Conservation (phyloP, 2,797 vertebrate species). For the Melanotaenia nigrans region DNA sequence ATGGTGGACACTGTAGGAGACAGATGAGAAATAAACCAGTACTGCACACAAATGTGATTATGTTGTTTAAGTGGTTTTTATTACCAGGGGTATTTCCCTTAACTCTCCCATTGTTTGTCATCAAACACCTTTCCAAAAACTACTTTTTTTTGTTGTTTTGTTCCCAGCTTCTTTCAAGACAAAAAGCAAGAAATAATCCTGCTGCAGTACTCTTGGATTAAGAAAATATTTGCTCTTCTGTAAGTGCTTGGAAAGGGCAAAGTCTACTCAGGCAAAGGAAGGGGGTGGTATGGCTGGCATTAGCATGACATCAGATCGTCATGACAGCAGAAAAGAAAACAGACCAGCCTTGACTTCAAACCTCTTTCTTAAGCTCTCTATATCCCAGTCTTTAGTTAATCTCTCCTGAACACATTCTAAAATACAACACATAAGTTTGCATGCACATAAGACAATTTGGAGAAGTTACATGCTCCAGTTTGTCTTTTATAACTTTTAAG, state of each 20-base stretch:
- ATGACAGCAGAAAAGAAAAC: constrained; percentile 51
- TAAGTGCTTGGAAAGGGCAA: constrained; percentile 28
- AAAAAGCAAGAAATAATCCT: constrained; percentile 28
- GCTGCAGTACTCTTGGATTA: constrained; percentile 27
- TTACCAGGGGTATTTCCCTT: constrained; percentile 21
- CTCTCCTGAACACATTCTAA: background rate
- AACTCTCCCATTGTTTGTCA: background rate
- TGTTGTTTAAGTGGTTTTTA: constrained; percentile 5
- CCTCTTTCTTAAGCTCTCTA: constrained; percentile 4
- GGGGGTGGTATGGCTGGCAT: constrained; percentile 53
- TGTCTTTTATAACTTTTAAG: background rate
- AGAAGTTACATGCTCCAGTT: background rate
- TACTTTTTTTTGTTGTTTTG: constrained; percentile 40
- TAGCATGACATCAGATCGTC: constrained; percentile 59
- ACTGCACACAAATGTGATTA: constrained; percentile 3
- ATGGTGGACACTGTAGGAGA: constrained; percentile 91
- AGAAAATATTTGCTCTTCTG: constrained; percentile 47
- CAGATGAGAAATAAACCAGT: background rate
- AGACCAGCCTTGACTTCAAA: constrained; percentile 23
- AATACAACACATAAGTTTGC: constrained; percentile 1
- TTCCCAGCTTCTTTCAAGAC: constrained; percentile 38
- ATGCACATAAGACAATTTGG: constrained; percentile 5
- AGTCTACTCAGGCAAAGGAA: constrained; percentile 21
- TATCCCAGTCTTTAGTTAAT: background rate
- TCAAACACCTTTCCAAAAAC: constrained; percentile 35